Percentiles rank a stretch among this genome's conserved stretches.
Evolutionary conservation across 2,888 invertebrate genomes (phyloP).

Genomic region (Trypoxylon attenuatum): DNA sequence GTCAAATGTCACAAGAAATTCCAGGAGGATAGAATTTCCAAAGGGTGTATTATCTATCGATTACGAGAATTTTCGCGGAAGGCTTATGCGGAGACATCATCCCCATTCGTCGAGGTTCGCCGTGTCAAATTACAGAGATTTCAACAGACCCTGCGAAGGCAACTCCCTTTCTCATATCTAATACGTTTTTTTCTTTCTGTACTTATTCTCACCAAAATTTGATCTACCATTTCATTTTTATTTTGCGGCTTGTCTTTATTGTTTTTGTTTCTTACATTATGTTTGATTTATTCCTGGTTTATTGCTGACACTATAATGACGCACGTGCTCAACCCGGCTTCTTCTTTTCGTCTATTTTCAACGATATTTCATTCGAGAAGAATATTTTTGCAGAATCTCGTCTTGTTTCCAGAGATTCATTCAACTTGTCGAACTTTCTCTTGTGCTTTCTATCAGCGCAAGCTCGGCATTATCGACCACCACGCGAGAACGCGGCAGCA

Average conservation of each 20-base stretch:
- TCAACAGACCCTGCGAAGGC: slow-evolving; percentile 67
- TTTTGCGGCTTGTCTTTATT: neutral
- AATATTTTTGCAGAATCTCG: too few relatives aligned
- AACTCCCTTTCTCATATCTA: slow-evolving; percentile 9
- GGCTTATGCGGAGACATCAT: slow-evolving; percentile 65
- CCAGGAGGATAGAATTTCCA: neutral
- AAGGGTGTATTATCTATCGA: neutral
- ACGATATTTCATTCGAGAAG: too few relatives aligned
- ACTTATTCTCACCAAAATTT: slow-evolving; percentile 1
- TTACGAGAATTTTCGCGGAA: slow-evolving; percentile 14
- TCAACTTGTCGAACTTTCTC: slow-evolving; percentile 22
- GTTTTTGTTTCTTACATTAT: neutral
- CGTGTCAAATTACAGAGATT: slow-evolving; percentile 73
- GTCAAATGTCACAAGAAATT: slow-evolving; percentile 8
- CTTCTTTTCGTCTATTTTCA: too few relatives aligned
- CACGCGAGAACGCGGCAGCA: slow-evolving; percentile 21
- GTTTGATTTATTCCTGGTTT: too few relatives aligned
- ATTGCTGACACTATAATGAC: neutral
- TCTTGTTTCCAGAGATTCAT: too few relatives aligned
- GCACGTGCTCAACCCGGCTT: too few relatives aligned
- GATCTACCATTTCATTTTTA: neutral
- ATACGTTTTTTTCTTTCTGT: neutral
- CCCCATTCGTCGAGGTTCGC: slow-evolving; percentile 62
- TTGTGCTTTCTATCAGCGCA: slow-evolving; percentile 63
- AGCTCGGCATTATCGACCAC: slow-evolving; percentile 72